Percentiles rank a stretch among this genome's conserved stretches.
These are phyloP conservation scores for Tetramorium bicarinatum DNA, from an alignment of 2,888 invertebrate species.

Conservation along the genomic window DNA sequence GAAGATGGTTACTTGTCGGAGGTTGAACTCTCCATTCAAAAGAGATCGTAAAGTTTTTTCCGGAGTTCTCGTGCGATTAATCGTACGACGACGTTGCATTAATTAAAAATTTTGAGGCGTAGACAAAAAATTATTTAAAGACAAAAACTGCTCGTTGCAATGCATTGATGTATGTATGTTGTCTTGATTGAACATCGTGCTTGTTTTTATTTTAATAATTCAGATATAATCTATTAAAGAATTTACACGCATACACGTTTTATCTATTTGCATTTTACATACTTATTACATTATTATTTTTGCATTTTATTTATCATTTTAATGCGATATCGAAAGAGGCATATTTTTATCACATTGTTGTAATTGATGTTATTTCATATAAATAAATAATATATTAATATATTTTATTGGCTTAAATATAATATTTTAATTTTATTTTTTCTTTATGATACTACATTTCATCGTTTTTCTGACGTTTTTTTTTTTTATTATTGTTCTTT, in stretches of 20 bases:
- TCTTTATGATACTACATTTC: background rate
- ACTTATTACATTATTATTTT: constrained; percentile 10
- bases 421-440: too few relatives aligned
- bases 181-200: background rate
- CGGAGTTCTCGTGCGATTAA: constrained; percentile 21
- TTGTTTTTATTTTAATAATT: background rate
- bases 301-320: background rate
- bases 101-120: background rate
- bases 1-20: constrained; percentile 25
- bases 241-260: background rate
- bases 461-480: background rate
- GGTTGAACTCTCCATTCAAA: constrained; percentile 30
- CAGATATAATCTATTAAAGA: background rate
- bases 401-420: background rate
- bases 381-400: background rate
- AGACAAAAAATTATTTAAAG: background rate
- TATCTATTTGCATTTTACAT: background rate
- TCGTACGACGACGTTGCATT: background rate
- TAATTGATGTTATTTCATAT: background rate
- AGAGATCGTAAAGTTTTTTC: constrained; percentile 34
- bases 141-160: background rate
- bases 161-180: background rate
- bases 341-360: background rate
- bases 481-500: background rate
- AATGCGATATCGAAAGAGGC: background rate